Evolutionary conservation across 2,113 vertebrate genomes (phyloP).

Genomic region (Thymallus thymallus): DNA sequence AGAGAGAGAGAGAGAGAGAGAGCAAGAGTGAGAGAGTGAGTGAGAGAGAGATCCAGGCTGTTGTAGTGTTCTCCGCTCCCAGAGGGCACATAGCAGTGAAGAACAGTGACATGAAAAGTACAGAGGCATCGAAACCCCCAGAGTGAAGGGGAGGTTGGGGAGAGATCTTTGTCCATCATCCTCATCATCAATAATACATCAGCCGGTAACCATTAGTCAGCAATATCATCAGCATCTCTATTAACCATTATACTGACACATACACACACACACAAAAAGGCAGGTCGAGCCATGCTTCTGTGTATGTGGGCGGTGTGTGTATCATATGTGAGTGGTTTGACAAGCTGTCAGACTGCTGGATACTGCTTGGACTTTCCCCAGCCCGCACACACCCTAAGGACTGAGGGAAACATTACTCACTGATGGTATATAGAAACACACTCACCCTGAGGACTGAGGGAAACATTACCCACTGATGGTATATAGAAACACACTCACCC

Average conservation of each 20-base stretch:
- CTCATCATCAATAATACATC: not conserved
- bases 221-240: not conserved
- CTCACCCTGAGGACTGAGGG: no score
- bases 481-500: not conserved
- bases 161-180: not conserved
- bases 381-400: not conserved
- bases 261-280: not conserved
- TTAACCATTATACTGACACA: not conserved
- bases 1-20: no score
- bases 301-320: not conserved
- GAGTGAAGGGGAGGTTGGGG: not conserved
- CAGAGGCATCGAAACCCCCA: not conserved
- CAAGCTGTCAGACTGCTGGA: not conserved
- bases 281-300: not conserved
- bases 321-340: not conserved
- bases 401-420: not conserved
- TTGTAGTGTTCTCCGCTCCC: not conserved
- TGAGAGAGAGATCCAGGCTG: no score
- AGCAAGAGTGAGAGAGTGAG: no score
- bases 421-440: not conserved
- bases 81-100: not conserved
- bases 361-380: not conserved
- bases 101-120: conserved; percentile 10
- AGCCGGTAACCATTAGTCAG: no score
- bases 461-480: no score